Conservation (phyloP, 1,140 invertebrate species). For the Dendroctonus valens region DNA sequence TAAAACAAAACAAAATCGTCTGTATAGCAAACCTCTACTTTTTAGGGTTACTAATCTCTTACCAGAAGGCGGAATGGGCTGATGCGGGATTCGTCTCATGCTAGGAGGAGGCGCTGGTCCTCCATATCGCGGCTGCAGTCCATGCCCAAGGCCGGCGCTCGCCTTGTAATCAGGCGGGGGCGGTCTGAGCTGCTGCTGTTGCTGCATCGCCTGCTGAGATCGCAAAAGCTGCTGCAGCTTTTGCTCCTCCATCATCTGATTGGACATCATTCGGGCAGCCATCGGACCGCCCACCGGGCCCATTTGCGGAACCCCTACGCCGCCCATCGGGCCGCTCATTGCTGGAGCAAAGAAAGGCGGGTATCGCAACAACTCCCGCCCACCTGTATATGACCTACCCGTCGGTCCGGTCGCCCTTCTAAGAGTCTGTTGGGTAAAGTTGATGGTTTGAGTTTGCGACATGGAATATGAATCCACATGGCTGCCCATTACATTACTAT, state of each 20-base stretch:
- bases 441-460: conserved; percentile 79
- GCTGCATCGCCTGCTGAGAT: conserved; percentile 31
- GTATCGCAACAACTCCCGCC: no score
- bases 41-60: neutral
- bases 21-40: conserved; percentile 39
- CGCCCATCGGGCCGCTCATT: conserved; percentile 35
- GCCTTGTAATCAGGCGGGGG: conserved; percentile 77
- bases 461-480: conserved; percentile 64
- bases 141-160: conserved; percentile 61
- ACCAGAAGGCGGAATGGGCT: conserved; percentile 68
- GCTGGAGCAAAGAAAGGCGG: conserved; percentile 7
- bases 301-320: conserved; percentile 36
- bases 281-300: conserved; percentile 29
- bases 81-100: conserved; percentile 63
- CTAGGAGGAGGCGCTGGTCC: conserved; percentile 52
- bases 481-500: conserved; percentile 31
- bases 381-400: conserved; percentile 2
- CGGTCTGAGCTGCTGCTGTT: conserved; percentile 54
- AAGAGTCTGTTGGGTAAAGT: conserved; percentile 74
- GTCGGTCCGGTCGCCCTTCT: conserved; percentile 49
- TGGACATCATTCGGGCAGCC: conserved; percentile 35
- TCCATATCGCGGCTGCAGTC: conserved; percentile 50
- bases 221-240: conserved; percentile 43
- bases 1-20: conserved; percentile 38
- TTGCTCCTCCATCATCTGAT: conserved; percentile 44